Evolutionary conservation across 2,113 vertebrate genomes (phyloP).

Genomic region (Crypturellus undulatus): DNA sequence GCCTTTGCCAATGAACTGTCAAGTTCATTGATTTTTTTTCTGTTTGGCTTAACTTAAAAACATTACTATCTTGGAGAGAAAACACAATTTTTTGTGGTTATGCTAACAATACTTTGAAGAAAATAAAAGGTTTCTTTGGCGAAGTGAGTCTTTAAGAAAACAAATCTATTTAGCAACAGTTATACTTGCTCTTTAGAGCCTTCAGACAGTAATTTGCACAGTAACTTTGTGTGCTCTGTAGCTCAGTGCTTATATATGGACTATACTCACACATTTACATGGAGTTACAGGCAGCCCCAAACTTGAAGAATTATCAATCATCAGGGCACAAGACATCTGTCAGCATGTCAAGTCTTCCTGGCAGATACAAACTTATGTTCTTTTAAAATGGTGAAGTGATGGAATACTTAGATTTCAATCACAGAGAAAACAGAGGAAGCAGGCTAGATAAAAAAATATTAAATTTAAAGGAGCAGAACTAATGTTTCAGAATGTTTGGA

Average conservation of each 20-base stretch:
- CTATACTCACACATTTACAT: background rate
- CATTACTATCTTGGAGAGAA: background rate
- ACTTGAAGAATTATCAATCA: background rate
- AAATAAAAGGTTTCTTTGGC: background rate
- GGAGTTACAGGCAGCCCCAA: background rate
- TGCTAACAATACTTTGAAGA: background rate
- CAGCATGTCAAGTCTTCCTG: fast-evolving
- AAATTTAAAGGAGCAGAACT: background rate
- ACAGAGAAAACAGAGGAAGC: background rate
- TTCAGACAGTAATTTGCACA: background rate
- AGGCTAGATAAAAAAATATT: background rate
- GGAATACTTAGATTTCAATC: background rate
- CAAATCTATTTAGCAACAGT: background rate
- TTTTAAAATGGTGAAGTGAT: background rate
- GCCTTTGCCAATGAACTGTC: background rate
- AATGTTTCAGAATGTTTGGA: background rate
- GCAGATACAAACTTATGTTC: background rate
- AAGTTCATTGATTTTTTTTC: background rate
- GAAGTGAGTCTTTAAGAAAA: background rate
- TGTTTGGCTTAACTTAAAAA: background rate
- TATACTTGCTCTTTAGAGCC: background rate
- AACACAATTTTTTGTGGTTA: background rate
- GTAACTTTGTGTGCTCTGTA: background rate
- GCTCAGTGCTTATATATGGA: background rate
- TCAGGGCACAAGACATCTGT: background rate